Evolutionary conservation across 2,113 vertebrate species (phyloP).

Genomic region (Myrmecophaga tridactyla): DNA sequence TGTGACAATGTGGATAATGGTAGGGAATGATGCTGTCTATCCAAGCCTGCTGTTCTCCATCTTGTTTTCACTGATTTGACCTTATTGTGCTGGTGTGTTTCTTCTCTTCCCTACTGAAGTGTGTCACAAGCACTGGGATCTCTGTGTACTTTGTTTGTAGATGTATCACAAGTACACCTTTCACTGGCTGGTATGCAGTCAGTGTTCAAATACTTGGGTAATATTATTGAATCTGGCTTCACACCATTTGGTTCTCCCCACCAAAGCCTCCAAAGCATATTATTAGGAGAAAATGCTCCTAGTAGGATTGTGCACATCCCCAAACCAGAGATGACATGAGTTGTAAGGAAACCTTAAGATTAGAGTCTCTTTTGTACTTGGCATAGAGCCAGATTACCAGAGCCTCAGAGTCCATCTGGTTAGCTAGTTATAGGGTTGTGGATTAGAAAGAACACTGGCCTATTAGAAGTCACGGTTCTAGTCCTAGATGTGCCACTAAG

Average conservation of each 20-base stretch:
- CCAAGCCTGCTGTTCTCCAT: neutral
- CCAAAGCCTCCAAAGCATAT: neutral
- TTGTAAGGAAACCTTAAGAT: neutral
- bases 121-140: neutral
- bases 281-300: neutral
- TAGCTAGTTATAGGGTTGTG: neutral
- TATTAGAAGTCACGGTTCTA: neutral
- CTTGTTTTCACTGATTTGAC: neutral
- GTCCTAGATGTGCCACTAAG: too few species aligned
- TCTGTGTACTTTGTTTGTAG: neutral
- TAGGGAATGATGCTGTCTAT: neutral
- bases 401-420: neutral
- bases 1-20: rapidly evolving
- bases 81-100: neutral
- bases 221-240: neutral
- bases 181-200: neutral
- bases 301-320: neutral
- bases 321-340: neutral
- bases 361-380: neutral
- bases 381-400: neutral
- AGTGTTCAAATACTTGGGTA: neutral
- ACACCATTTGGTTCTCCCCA: neutral
- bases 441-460: neutral
- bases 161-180: neutral
- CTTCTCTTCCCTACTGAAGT: neutral